A percentile compares a stretch with the other conserved stretches of the same genome.
These are phyloP conservation scores for Lycopodina hypogea DNA, from an alignment of 37 sponge, comb jelly and placozoan species.

Conservation along the genomic window DNA sequence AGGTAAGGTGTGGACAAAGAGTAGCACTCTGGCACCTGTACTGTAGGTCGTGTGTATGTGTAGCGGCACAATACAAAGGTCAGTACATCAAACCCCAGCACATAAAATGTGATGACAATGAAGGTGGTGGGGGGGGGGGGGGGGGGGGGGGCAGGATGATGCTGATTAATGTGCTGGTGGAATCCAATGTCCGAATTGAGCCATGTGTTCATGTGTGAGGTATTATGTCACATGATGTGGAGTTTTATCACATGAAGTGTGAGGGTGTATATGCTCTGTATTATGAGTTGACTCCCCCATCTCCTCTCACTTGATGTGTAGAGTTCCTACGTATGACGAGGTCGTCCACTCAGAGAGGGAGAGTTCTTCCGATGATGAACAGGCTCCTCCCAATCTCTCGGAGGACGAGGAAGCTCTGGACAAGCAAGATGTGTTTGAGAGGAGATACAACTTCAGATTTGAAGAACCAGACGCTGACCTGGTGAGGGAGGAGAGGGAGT, in stretches of 20 bases:
- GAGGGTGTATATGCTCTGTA: neutral
- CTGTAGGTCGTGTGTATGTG: neutral
- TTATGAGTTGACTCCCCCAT: too few species aligned
- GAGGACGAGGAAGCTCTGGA: conserved; percentile 85
- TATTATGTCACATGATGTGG: neutral
- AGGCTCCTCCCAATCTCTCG: conserved; percentile 30
- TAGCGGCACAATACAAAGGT: neutral
- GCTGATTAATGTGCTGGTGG: neutral
- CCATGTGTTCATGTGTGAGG: neutral
- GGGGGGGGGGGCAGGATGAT: neutral
- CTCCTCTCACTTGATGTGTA: too few species aligned
- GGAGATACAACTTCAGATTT: conserved; percentile 91
- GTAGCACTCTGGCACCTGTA: neutral
- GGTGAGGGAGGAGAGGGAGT: conserved; percentile 24
- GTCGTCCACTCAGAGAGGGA: conserved; percentile 13
- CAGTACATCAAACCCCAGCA: neutral
- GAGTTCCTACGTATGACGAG: conserved; percentile 69
- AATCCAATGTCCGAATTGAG: too few species aligned
- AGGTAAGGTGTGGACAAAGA: conserved; percentile 32
- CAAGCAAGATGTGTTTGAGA: conserved; percentile 86
- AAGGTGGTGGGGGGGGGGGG: too few species aligned
- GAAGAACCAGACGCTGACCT: conserved; percentile 64
- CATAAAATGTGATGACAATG: neutral
- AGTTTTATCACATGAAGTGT: neutral
- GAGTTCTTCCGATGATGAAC: conserved; percentile 4